phyloP scores from a whole-genome alignment of 2,113 vertebrate genomes.

The Parus major region DNA sequence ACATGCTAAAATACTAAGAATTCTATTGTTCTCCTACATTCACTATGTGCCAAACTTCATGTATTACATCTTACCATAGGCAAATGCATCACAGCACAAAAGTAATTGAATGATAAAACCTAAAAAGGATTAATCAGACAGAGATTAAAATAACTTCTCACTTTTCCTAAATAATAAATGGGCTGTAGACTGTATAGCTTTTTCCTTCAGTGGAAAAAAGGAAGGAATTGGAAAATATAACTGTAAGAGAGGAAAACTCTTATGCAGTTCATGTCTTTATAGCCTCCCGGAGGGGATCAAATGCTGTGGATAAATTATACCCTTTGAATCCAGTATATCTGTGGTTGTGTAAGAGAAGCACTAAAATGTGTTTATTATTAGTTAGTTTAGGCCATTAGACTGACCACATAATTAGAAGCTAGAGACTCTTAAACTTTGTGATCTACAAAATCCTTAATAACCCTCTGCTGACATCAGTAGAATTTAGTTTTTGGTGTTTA shows the following conservation, averaged over 20 bases:
- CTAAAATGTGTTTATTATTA: slow-evolving; percentile 1
- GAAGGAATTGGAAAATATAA: background rate
- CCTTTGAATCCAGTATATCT: background rate
- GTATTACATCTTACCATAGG: background rate
- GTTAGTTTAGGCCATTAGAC: background rate
- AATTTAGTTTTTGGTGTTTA: slow-evolving; percentile 7
- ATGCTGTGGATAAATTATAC: background rate
- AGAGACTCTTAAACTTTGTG: background rate
- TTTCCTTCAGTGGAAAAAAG: background rate
- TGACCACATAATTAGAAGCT: background rate
- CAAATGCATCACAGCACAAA: background rate
- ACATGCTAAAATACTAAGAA: background rate
- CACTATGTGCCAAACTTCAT: background rate
- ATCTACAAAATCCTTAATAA: slow-evolving; percentile 9
- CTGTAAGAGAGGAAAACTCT: background rate
- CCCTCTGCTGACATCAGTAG: background rate
- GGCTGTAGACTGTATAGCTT: background rate
- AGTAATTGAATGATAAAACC: background rate
- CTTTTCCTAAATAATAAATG: background rate
- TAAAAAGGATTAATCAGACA: background rate
- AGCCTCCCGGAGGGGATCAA: background rate
- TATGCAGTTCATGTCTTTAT: background rate
- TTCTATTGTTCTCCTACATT: background rate
- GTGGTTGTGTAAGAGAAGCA: background rate
- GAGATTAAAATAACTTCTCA: background rate